Base-by-base conservation (phyloP, 1,140 invertebrate species). In the Drosophila tristis region DNA sequence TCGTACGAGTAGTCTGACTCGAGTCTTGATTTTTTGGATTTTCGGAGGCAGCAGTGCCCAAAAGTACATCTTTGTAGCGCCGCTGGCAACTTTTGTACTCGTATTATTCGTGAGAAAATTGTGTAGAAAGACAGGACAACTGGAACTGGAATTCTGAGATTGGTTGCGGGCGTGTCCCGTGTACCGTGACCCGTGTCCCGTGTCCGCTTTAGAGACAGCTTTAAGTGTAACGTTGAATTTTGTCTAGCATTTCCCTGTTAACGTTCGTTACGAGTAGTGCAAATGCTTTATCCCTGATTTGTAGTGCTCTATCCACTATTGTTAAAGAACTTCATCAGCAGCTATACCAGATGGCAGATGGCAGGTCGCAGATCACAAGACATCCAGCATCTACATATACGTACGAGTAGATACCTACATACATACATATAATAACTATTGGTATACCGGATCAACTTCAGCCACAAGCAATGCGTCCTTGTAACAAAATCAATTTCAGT, bases 401-500 rank as follows among this genome's bases (percentile, higher is more conserved):
- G 35, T 54, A 23, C 6, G 31, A 16, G 51, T 16, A 39, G 16
- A 35, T 39, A 23, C 31, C 16, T 35, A 29, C 50, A 42, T 4
- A 26, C 26, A 29, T 15, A 67, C 9, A 39, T 48, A 70, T 58
- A 23, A 56, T 51, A 29, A 55, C 8, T 47, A 82, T 85, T 87
- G 81, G 81, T 75, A 80, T 58, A 81, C 81, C 70, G 78, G 74
- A 87, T 71, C 75, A 79, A 86, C 42, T 74, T 65, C 62, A 68
- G 71, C 16, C 74, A 72, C 57, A 78, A 63, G 60, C 65, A 89
- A 89, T 84, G 84, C 84, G 84, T 89, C 84, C 84, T 89, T 90
- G 84, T 90, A 89, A 89, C 84, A 84, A 89, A 89, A 89, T 89
- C 84, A 89, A 89, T 89, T 89, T 89, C 85, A 89, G 84, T 89